phyloP scores from a whole-genome alignment of 2,888 invertebrate species.

The Bellardia bayeri region DNA sequence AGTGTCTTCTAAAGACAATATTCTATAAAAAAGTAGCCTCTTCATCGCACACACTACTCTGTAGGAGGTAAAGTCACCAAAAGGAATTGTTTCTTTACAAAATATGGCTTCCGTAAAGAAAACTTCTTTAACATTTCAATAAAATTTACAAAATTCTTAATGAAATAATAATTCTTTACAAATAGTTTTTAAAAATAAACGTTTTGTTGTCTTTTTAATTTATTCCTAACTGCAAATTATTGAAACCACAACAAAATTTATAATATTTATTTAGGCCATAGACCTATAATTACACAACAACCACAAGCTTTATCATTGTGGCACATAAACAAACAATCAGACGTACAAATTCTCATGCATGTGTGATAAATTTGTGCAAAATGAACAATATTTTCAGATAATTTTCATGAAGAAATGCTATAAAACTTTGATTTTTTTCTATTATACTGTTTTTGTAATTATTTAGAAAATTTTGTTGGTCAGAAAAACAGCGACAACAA shows the following conservation, averaged over 20 bases:
- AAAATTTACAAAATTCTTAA: too few species aligned
- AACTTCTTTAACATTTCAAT: too few species aligned
- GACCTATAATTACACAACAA: background rate
- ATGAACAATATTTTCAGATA: constrained; percentile 37
- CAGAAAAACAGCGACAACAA: background rate
- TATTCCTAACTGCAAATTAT: background rate
- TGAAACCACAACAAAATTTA: background rate
- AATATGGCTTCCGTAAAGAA: too few species aligned
- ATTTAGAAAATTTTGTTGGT: background rate
- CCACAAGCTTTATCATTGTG: background rate
- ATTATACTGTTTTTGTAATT: background rate
- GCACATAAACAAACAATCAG: background rate
- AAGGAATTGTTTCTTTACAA: too few species aligned
- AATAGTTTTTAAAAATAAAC: background rate
- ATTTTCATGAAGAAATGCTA: constrained; percentile 27
- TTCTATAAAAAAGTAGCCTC: too few species aligned
- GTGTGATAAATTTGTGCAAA: constrained; percentile 15
- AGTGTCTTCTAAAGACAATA: too few species aligned
- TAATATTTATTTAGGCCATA: background rate
- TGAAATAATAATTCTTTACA: too few species aligned
- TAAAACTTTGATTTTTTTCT: background rate
- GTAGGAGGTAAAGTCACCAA: too few species aligned
- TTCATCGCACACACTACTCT: too few species aligned
- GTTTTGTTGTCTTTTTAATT: too few species aligned
- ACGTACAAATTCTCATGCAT: background rate